Conservation (phyloP, 2,888 invertebrate species). For the Hoplodrina ambigua region DNA sequence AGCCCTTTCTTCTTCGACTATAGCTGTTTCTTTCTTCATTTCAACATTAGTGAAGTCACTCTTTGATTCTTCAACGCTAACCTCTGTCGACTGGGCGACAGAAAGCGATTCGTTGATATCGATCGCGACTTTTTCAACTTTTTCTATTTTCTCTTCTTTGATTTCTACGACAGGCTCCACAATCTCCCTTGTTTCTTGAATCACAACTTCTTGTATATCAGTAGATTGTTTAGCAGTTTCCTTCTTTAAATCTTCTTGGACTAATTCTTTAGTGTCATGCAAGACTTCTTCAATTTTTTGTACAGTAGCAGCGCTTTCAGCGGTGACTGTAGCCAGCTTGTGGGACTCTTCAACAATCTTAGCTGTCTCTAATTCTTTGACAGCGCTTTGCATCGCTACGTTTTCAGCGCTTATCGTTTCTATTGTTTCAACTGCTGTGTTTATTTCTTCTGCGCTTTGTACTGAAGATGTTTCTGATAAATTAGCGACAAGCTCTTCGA, state of each 20-base stretch:
- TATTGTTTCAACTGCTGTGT: slow-evolving; percentile 64
- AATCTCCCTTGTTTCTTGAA: slow-evolving; percentile 59
- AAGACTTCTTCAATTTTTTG: slow-evolving; percentile 53
- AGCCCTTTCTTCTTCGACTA: slow-evolving; percentile 32
- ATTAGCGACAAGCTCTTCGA: slow-evolving; percentile 73
- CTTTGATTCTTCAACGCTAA: slow-evolving; percentile 47
- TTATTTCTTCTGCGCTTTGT: slow-evolving; percentile 71
- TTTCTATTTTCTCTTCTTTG: slow-evolving; percentile 62
- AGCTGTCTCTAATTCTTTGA: slow-evolving; percentile 62
- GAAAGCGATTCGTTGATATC: slow-evolving; percentile 59
- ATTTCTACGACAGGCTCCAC: slow-evolving; percentile 57
- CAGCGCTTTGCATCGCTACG: slow-evolving; percentile 60
- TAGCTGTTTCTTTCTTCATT: slow-evolving; percentile 37
- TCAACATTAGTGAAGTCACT: slow-evolving; percentile 45
- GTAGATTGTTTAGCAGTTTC: slow-evolving; percentile 49
- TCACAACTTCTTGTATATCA: slow-evolving; percentile 50
- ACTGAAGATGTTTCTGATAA: slow-evolving; percentile 75
- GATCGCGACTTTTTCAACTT: slow-evolving; percentile 62
- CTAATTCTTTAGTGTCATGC: slow-evolving; percentile 55
- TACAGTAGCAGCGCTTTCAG: slow-evolving; percentile 58
- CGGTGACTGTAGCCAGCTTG: slow-evolving; percentile 52
- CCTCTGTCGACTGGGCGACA: slow-evolving; percentile 46
- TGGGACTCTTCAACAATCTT: slow-evolving; percentile 62
- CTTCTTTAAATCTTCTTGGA: slow-evolving; percentile 60
- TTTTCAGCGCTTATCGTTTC: slow-evolving; percentile 65